Base-by-base conservation (phyloP, 2,113 vertebrate species). In the Entelurus aequoreus region DNA sequence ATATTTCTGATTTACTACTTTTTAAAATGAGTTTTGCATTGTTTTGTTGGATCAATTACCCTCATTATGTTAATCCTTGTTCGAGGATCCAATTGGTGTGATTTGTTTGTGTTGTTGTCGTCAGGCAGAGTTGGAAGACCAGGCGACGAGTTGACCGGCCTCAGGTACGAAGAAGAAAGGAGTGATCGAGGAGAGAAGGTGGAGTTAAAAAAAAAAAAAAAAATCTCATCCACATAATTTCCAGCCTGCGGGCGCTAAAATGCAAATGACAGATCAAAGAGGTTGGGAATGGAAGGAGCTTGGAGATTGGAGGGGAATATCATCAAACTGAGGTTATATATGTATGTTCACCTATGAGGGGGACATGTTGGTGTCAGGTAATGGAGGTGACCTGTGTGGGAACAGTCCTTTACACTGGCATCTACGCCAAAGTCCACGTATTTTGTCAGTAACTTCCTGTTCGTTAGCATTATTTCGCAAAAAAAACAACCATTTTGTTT, bases 251-350 rank as follows among this genome's bases (percentile, higher is more conserved):
- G 90, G 87, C 87, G 62, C 68, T 66, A 71, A 90, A 88, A 92
- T 91, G 90, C 89, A 90, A 91, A 91, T 90, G 79, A 76, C 77
- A 90, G 90, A 91, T 92, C 90, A 91, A 92, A 92, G 87, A 84
- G 84, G 79, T 85, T 88, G 76, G 85, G 84, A 88, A 83, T 83
- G 81, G 83, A 88, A 87, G 71, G 59, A 74, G 75, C 61, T 46
- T 57, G 38, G 63, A 88, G 88, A 90, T 87, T 88, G 87, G 82
- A 75, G 69, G 81, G 79, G 86, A 88, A 86, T 88, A 89, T 89
- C 86, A 91, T 88, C 90, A 89, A 78, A 71, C 75, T 13, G 72
- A 71, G 74, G 76, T 83, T 83, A 83, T 81, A 84, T 82, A 82
- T 86, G 82, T 86, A 78, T 81, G 85, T 80, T 83, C 75, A 68